Percentiles rank a stretch among this genome's conserved stretches.
Conservation (phyloP, 2,113 vertebrate species). For the Laticauda colubrina region DNA sequence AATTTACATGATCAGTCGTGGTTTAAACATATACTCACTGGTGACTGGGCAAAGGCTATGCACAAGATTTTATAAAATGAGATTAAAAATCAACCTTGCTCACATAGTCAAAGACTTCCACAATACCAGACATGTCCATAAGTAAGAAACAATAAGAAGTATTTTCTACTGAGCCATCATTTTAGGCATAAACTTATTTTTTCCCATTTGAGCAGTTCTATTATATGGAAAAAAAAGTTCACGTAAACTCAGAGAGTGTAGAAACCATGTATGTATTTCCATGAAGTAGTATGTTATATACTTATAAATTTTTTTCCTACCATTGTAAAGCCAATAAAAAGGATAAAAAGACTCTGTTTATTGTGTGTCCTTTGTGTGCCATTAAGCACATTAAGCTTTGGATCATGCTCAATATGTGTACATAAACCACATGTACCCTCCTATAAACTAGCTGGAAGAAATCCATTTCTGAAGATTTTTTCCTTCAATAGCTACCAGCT, state of each 20-base stretch:
- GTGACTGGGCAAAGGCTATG: conserved; percentile 48
- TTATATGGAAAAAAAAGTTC: background rate
- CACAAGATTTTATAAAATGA: conserved; percentile 42
- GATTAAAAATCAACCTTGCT: background rate
- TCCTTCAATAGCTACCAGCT: background rate
- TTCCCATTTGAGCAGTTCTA: background rate
- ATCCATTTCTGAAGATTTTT: background rate
- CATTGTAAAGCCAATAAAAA: background rate
- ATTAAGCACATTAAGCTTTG: background rate
- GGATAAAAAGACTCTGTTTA: background rate
- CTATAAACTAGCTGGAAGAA: background rate
- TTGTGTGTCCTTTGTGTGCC: background rate
- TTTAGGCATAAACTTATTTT: background rate
- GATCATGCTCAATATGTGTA: background rate
- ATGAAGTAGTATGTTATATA: background rate
- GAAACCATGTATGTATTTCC: background rate
- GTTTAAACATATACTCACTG: conserved; percentile 62
- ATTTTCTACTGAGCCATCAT: background rate
- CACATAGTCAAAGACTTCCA: background rate
- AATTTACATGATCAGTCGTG: conserved; percentile 60
- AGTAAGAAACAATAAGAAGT: background rate
- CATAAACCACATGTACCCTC: background rate
- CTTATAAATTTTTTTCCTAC: background rate
- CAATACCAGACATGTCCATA: background rate
- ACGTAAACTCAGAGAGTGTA: background rate